Evolutionary conservation across 2,888 invertebrate genomes (phyloP).

Genomic region (Yponomeuta malinellus): DNA sequence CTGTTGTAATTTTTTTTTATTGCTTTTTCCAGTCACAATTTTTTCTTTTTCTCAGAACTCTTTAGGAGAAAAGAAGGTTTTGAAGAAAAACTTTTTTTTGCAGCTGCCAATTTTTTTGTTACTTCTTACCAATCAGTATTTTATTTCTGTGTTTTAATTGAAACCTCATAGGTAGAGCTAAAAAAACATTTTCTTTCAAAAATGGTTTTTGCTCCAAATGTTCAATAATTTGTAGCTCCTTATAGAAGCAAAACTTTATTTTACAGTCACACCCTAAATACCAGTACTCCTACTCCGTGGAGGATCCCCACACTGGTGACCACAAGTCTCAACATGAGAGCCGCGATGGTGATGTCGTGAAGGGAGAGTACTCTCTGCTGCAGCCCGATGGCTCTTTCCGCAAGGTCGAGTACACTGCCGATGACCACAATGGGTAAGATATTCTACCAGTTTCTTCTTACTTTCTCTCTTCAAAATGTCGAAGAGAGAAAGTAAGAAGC

Average conservation of each 20-base stretch:
- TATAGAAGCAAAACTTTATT: neutral
- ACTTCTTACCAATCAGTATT: too few species aligned
- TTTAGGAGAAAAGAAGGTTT: too few species aligned
- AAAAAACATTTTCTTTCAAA: too few species aligned
- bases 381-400: slow-evolving; percentile 78
- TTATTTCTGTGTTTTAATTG: too few species aligned
- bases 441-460: neutral
- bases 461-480: neutral
- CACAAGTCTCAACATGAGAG: slow-evolving; percentile 77
- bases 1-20: neutral
- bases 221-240: too few species aligned
- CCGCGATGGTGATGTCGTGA: slow-evolving; percentile 78
- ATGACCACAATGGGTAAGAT: slow-evolving; percentile 73
- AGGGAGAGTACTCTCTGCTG: slow-evolving; percentile 78
- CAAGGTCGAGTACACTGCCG: slow-evolving; percentile 77
- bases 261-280: slow-evolving; percentile 76
- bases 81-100: too few species aligned
- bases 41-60: neutral
- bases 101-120: too few species aligned
- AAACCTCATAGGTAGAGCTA: too few species aligned
- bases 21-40: neutral
- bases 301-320: slow-evolving; percentile 77
- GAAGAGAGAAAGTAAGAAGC: too few species aligned
- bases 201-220: too few species aligned
- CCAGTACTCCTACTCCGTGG: slow-evolving; percentile 77